phyloP scores from a whole-genome alignment of 2,888 invertebrate genomes.

The Eurois occulta region DNA sequence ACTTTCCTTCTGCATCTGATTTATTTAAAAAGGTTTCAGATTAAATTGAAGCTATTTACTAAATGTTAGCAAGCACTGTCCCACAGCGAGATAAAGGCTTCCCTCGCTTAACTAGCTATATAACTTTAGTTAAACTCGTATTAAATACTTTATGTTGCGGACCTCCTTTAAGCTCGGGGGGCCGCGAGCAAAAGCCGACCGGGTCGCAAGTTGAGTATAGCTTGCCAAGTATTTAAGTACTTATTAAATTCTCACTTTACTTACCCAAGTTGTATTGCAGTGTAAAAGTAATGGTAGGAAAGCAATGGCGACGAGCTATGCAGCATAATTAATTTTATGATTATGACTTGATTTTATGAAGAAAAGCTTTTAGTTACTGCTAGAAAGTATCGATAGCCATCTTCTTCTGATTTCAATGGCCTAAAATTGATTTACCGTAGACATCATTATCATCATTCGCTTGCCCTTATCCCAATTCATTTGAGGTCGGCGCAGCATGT shows the following conservation, averaged over 20 bases:
- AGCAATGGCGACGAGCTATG: neutral
- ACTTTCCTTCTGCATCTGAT: neutral
- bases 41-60: conserved; percentile 1
- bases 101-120: conserved; percentile 49
- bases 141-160: conserved; percentile 62
- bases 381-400: neutral
- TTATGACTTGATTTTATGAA: neutral
- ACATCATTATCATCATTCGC: too few species aligned
- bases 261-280: conserved; percentile 1
- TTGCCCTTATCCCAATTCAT: too few species aligned
- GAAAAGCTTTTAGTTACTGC: neutral
- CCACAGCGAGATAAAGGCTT: conserved; percentile 52
- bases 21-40: neutral
- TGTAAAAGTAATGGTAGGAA: neutral
- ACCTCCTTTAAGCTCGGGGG: conserved; percentile 59
- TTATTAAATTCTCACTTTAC: conserved; percentile 53
- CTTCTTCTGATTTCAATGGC: neutral
- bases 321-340: conserved; percentile 7
- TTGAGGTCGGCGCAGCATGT: too few species aligned
- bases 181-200: conserved; percentile 45
- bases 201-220: conserved; percentile 50
- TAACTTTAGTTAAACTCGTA: conserved; percentile 62
- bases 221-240: conserved; percentile 58
- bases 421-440: neutral
- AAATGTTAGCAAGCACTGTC: conserved; percentile 26